phyloP scores from a whole-genome alignment of 2,888 invertebrate species.

The Pimpla rufipes region DNA sequence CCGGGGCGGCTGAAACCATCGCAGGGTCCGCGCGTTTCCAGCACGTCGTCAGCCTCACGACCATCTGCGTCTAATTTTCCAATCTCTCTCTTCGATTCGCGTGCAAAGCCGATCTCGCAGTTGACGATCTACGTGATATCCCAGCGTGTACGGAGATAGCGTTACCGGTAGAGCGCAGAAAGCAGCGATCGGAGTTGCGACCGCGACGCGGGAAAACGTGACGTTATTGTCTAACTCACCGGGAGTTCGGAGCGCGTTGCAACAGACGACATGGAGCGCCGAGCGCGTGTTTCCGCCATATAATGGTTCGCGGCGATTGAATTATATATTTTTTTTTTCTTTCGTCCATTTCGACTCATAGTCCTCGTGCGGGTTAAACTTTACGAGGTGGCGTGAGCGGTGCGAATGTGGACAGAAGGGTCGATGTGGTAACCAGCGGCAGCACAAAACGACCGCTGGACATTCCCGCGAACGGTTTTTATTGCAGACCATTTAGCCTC shows the following conservation, averaged over 20 bases:
- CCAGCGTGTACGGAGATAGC: conserved; percentile 32
- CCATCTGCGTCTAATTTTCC: conserved; percentile 17
- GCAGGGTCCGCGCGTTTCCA: background rate
- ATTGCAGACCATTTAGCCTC: conserved; percentile 23
- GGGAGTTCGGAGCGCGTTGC: conserved; percentile 31
- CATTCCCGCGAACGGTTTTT: conserved; percentile 36
- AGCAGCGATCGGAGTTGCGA: conserved; percentile 39
- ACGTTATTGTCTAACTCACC: conserved; percentile 53
- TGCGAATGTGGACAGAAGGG: conserved; percentile 37
- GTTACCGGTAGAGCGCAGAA: conserved; percentile 34
- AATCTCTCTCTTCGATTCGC: conserved; percentile 53
- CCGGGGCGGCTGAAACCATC: no score
- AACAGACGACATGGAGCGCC: conserved; percentile 38
- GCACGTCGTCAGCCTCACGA: background rate
- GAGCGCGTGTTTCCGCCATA: conserved; percentile 33
- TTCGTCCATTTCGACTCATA: conserved; percentile 35
- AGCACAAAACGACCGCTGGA: conserved; percentile 8
- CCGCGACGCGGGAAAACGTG: conserved; percentile 55
- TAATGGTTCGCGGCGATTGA: conserved; percentile 41
- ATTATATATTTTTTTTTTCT: conserved; percentile 26
- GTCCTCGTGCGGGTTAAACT: conserved; percentile 25
- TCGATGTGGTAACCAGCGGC: conserved; percentile 40
- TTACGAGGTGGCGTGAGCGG: conserved; percentile 26
- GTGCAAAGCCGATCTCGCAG: conserved; percentile 63
- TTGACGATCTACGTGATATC: background rate